phyloP scores from a whole-genome alignment of 2,113 vertebrate species.

The Perca fluviatilis region DNA sequence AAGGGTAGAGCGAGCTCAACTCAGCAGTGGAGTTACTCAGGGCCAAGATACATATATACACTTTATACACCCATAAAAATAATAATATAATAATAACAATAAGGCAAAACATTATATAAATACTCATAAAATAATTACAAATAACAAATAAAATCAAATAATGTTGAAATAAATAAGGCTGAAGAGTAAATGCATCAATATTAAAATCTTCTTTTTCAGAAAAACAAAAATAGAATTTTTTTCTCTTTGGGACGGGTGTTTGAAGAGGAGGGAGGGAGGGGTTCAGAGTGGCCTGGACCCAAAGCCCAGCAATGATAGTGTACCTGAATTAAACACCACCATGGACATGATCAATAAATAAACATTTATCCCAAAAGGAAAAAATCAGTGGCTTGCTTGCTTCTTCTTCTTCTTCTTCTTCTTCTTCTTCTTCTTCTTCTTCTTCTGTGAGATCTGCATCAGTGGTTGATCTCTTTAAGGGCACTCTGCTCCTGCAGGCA shows the following conservation, averaged over 20 bases:
- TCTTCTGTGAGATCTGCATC: constrained; percentile 42
- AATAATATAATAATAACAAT: constrained; percentile 75
- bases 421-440: neutral
- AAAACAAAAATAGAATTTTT: constrained; percentile 81
- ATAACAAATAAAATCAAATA: constrained; percentile 77
- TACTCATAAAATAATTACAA: constrained; percentile 83
- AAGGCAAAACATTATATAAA: constrained; percentile 83
- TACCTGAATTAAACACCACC: constrained; percentile 87
- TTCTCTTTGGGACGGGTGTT: constrained; percentile 78
- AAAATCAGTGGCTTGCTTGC: constrained; percentile 75
- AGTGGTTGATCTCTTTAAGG: constrained; percentile 78
- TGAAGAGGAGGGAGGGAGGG: constrained; percentile 22
- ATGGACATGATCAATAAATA: constrained; percentile 86
- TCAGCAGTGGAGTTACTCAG: constrained; percentile 77
- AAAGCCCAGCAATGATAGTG: constrained; percentile 80
- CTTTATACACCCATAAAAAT: constrained; percentile 77
- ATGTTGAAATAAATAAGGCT: constrained; percentile 86
- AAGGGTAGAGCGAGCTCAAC: constrained; percentile 71
- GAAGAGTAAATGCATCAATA: constrained; percentile 83
- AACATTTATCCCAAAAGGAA: constrained; percentile 72
- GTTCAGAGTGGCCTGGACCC: constrained; percentile 50
- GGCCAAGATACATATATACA: constrained; percentile 79
- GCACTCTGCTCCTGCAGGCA: constrained; percentile 88
- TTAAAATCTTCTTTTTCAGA: constrained; percentile 79
- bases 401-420: neutral